phyloP scores from a whole-genome alignment of 2,113 vertebrate genomes.

The Clarias gariepinus region DNA sequence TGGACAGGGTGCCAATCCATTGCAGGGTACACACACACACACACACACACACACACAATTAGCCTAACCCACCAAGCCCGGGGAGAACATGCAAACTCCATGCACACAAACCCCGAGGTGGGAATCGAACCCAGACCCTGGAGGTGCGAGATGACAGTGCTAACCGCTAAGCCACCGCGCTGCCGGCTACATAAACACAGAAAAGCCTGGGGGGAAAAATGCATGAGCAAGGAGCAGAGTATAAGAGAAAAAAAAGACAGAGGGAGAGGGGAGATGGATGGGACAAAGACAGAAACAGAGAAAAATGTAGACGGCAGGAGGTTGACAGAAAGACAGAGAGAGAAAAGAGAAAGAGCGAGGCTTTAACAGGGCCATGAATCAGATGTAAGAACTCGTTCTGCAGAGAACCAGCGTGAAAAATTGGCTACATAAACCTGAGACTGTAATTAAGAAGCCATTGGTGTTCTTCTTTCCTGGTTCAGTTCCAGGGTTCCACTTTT shows the following conservation, averaged over 20 bases:
- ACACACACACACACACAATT: no score
- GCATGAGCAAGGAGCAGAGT: not conserved
- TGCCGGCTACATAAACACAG: not conserved
- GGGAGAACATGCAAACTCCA: no score
- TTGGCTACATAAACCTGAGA: conserved; percentile 3
- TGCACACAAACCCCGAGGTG: no score
- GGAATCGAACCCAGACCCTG: no score
- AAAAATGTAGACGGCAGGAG: not conserved
- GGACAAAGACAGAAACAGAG: not conserved
- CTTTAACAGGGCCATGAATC: conserved; percentile 27
- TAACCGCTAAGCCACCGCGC: no score
- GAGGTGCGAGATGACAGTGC: no score
- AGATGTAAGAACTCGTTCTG: not conserved
- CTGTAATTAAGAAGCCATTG: conserved; percentile 23
- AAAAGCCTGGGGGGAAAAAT: not conserved
- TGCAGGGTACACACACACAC: no score
- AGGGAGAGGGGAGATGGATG: not conserved
- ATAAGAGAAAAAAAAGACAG: no score
- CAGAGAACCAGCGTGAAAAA: conserved; percentile 1
- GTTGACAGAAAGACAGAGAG: conserved; percentile 22
- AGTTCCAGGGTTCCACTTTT: conserved; percentile 3
- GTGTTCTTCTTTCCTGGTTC: not conserved
- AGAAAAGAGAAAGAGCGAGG: not conserved
- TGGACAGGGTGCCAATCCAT: no score
- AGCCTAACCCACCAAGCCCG: no score